phyloP scores from a whole-genome alignment of 2,797 vertebrate genomes.

The Sylvilagus floridanus region DNA sequence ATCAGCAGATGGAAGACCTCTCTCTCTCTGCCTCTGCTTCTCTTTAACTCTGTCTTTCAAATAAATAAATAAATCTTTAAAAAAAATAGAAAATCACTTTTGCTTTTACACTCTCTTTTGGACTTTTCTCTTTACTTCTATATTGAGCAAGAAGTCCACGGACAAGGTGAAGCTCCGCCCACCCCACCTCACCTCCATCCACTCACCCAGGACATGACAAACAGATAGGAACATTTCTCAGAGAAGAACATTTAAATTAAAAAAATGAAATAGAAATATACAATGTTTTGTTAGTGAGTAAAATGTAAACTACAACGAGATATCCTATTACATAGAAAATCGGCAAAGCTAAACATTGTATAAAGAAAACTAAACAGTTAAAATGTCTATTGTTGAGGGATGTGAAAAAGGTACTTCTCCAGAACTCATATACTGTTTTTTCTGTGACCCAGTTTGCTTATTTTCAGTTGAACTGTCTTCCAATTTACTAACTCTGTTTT shows the following conservation, averaged over 20 bases:
- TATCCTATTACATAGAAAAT: neutral
- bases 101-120: no score
- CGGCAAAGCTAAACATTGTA: neutral
- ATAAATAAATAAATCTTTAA: no score
- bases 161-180: no score
- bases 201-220: neutral
- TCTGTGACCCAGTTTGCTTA: neutral
- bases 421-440: neutral
- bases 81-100: no score
- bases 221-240: neutral
- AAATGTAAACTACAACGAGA: slow-evolving; percentile 38
- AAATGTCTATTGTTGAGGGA: neutral
- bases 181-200: no score
- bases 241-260: neutral
- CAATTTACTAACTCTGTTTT: neutral
- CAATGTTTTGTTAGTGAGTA: neutral
- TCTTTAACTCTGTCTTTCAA: no score
- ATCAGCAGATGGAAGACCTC: no score
- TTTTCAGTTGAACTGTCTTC: neutral
- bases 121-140: no score
- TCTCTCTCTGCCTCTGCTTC: no score
- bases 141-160: no score
- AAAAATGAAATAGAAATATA: slow-evolving; percentile 22
- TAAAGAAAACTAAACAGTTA: neutral
- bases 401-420: neutral